Conservation (phyloP, 2,888 invertebrate species). For the Zaprionus obscuricornis region DNA sequence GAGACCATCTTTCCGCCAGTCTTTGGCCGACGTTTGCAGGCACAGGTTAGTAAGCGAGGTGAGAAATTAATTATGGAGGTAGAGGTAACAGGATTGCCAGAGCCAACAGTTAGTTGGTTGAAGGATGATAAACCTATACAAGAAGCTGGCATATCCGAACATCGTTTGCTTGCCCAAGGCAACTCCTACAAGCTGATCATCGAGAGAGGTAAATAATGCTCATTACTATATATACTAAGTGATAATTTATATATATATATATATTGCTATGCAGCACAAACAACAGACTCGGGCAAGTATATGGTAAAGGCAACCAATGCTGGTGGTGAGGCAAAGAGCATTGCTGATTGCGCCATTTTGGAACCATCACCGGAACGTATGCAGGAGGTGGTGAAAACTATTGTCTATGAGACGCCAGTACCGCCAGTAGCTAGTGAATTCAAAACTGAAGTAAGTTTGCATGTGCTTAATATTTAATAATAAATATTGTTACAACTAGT, state of each 20-base stretch:
- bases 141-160: conserved; percentile 84
- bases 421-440: conserved; percentile 59
- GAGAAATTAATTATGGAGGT: conserved; percentile 90
- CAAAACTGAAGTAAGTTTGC: conserved; percentile 82
- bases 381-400: conserved; percentile 88
- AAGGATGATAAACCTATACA: conserved; percentile 88
- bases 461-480: conserved; percentile 76
- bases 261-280: conserved; percentile 85
- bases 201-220: conserved; percentile 87
- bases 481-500: conserved; percentile 14
- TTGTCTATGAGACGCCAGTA: conserved; percentile 85
- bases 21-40: conserved; percentile 90
- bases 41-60: conserved; percentile 89
- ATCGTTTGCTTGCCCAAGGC: conserved; percentile 86
- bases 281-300: conserved; percentile 89
- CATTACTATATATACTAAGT: too few species aligned
- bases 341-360: conserved; percentile 90
- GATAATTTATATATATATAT: too few species aligned
- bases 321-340: conserved; percentile 92
- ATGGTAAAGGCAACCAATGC: conserved; percentile 90
- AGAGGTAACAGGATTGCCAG: conserved; percentile 91
- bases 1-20: conserved; percentile 92
- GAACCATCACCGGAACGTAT: conserved; percentile 88
- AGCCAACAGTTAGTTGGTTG: conserved; percentile 89
- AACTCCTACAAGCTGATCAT: conserved; percentile 88